Conservation (phyloP, 2,113 vertebrate species). For the Sula dactylatra region DNA sequence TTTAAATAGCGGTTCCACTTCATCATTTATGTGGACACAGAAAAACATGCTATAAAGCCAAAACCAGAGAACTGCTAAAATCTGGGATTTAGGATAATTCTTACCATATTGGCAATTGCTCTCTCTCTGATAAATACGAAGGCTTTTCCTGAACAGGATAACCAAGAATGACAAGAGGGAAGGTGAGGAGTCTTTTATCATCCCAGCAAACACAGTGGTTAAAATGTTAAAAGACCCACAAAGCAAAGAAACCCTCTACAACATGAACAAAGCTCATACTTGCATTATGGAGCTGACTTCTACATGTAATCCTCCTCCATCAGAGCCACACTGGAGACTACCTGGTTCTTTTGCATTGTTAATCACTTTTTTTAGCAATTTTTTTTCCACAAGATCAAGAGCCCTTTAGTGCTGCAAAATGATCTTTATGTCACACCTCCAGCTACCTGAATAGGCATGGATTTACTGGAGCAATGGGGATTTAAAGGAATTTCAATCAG, state of each 20-base stretch:
- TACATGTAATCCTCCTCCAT: background rate
- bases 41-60: background rate
- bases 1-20: constrained; percentile 25
- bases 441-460: background rate
- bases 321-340: background rate
- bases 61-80: background rate
- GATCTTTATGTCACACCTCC: background rate
- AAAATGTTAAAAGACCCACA: background rate
- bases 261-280: background rate
- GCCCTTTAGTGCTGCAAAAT: background rate
- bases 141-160: background rate
- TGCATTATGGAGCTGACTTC: background rate
- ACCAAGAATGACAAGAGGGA: background rate
- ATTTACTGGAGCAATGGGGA: background rate
- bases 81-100: constrained; percentile 2
- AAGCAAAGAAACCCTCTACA: background rate
- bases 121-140: background rate
- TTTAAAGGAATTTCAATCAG: background rate
- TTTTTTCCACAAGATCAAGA: background rate
- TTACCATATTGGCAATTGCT: background rate
- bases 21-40: background rate
- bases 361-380: background rate
- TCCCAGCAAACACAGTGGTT: background rate
- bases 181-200: background rate
- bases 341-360: background rate